Evolutionary conservation across 2,113 vertebrate species (phyloP).

Genomic region (Amphiprion percula): DNA sequence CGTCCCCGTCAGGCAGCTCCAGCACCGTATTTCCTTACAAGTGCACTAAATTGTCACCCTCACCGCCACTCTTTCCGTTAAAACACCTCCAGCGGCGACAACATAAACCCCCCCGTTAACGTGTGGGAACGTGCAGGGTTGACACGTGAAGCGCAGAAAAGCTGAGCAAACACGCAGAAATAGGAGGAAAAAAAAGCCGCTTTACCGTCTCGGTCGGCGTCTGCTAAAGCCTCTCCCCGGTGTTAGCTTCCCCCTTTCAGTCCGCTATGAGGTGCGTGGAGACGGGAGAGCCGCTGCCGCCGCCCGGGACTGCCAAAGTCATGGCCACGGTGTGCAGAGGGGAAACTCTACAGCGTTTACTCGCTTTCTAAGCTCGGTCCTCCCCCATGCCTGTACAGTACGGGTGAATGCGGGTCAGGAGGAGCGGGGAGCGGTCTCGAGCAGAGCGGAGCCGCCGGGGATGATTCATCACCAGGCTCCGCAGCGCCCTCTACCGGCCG

Average conservation of each 20-base stretch:
- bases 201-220: slow-evolving; percentile 16
- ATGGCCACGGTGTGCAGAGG: slow-evolving; percentile 50
- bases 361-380: slow-evolving; percentile 60
- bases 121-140: not conserved
- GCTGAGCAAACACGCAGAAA: slow-evolving; percentile 3
- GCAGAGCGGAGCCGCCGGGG: slow-evolving; percentile 22
- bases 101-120: not conserved
- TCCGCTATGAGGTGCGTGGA: slow-evolving; percentile 38
- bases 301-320: slow-evolving; percentile 55
- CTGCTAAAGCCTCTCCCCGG: slow-evolving; percentile 22
- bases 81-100: slow-evolving; percentile 13
- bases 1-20: slow-evolving; percentile 13
- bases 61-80: not conserved
- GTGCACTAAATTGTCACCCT: slow-evolving; percentile 14
- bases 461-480: not conserved
- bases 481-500: slow-evolving; percentile 50
- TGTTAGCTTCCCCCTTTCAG: slow-evolving; percentile 29
- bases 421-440: slow-evolving; percentile 11
- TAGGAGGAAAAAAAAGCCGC: not conserved
- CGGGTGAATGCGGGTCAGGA: slow-evolving; percentile 78
- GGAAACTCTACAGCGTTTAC: slow-evolving; percentile 42
- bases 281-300: slow-evolving; percentile 35
- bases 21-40: not conserved
- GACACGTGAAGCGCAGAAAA: not conserved
- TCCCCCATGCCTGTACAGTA: slow-evolving; percentile 67